phyloP scores from a whole-genome alignment of 2,113 vertebrate genomes.

The Saccopteryx leptura region DNA sequence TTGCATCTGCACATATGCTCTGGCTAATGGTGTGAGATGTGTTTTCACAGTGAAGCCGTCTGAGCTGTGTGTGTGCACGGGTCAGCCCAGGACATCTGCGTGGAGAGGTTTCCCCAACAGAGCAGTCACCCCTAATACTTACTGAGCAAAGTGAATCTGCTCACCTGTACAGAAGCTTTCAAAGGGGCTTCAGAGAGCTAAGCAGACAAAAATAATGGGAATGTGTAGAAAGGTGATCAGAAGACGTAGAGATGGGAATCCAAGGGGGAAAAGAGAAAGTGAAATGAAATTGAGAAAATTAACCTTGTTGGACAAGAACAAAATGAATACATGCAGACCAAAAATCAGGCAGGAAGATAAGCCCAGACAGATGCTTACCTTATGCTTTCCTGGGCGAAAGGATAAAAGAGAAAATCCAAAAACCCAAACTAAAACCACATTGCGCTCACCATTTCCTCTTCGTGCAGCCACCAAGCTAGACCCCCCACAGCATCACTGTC shows the following conservation, averaged over 20 bases:
- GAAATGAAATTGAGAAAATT: neutral
- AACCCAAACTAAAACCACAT: neutral
- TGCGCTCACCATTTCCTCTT: neutral
- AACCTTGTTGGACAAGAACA: neutral
- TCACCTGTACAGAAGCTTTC: neutral
- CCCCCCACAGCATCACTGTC: neutral
- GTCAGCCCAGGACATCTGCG: neutral
- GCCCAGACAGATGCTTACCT: neutral
- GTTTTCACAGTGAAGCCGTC: neutral
- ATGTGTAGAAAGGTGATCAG: neutral
- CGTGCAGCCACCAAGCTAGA: neutral
- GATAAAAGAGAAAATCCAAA: neutral
- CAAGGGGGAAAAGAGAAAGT: neutral
- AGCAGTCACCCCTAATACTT: fast-evolving
- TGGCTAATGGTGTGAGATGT: neutral
- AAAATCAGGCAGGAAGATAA: constrained; percentile 4
- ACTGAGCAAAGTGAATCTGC: neutral
- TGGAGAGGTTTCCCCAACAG: neutral
- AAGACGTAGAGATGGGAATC: neutral
- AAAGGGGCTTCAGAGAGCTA: neutral
- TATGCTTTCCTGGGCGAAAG: neutral
- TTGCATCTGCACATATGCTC: neutral
- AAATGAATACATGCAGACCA: neutral
- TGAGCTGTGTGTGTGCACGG: neutral
- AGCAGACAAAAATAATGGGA: neutral